A percentile compares a stretch with the other conserved stretches of the same genome.
These are phyloP conservation scores for Drosophila mettleri DNA, from an alignment of 2,888 invertebrate species.

Conservation along the genomic window DNA sequence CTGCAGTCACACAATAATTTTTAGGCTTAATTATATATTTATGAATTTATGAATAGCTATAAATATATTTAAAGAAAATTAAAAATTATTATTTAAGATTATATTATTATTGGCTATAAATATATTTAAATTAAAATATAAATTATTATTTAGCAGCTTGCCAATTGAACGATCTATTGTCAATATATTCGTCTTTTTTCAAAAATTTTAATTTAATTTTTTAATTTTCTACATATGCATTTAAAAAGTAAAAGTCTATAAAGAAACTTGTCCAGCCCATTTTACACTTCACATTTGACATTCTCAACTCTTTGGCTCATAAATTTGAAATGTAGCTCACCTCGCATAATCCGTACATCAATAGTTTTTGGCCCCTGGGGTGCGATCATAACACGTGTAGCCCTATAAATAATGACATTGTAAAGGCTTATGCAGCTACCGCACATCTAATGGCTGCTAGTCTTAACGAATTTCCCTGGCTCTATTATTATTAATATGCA, in stretches of 20 bases:
- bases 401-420: slow-evolving; percentile 63
- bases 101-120: too few relatives aligned
- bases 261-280: slow-evolving; percentile 6
- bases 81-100: too few relatives aligned
- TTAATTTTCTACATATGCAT: neutral
- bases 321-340: slow-evolving; percentile 54
- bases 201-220: neutral
- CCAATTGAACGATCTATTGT: neutral
- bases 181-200: too few relatives aligned
- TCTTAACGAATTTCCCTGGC: slow-evolving; percentile 26
- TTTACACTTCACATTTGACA: slow-evolving; percentile 39
- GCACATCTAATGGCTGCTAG: slow-evolving; percentile 15
- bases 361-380: slow-evolving; percentile 58
- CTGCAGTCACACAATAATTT: slow-evolving; percentile 8
- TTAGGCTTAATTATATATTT: neutral
- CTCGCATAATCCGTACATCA: slow-evolving; percentile 46
- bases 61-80: too few relatives aligned
- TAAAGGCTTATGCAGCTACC: slow-evolving; percentile 50
- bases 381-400: slow-evolving; percentile 73
- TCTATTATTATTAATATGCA: slow-evolving; percentile 66
- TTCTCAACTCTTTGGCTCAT: slow-evolving; percentile 34
- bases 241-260: neutral
- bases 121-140: neutral
- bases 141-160: neutral
- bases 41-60: slow-evolving; percentile 1